phyloP scores from a whole-genome alignment of 1,140 invertebrate genomes.

The Nebria ingens region DNA sequence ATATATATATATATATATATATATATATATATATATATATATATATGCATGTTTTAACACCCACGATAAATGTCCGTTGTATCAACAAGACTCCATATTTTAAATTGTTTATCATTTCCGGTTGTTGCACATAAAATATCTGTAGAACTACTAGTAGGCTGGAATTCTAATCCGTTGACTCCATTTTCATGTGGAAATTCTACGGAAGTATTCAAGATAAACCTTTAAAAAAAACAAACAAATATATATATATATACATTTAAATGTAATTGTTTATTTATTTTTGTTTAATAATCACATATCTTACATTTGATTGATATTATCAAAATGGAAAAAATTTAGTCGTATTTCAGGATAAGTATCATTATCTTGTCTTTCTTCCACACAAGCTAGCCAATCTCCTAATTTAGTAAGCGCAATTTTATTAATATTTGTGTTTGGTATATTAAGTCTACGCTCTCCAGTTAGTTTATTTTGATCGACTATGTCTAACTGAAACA shows the following conservation, averaged over 20 bases:
- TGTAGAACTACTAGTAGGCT: conserved; percentile 39
- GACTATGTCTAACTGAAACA: conserved; percentile 61
- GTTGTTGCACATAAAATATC: conserved; percentile 48
- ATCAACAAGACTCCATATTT: conserved; percentile 56
- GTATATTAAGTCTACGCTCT: conserved; percentile 45
- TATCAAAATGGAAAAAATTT: conserved; percentile 69
- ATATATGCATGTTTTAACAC: conserved; percentile 18
- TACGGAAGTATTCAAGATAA: conserved; percentile 59
- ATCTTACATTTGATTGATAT: conserved; percentile 50
- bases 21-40: conserved; percentile 14
- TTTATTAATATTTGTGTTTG: conserved; percentile 58
- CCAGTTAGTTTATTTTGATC: conserved; percentile 58
- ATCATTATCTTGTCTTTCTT: conserved; percentile 50
- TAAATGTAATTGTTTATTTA: not conserved
- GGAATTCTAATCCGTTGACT: conserved; percentile 51
- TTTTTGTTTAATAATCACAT: conserved; percentile 9
- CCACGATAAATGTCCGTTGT: conserved; percentile 42
- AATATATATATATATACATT: too few species aligned
- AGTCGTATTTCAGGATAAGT: conserved; percentile 52
- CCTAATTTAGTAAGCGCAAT: conserved; percentile 55
- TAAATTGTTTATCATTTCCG: conserved; percentile 59
- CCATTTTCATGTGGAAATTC: conserved; percentile 58
- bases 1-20: conserved; percentile 15
- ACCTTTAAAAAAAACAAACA: conserved; percentile 40
- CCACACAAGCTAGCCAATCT: conserved; percentile 69